Evolutionary conservation across 1,140 invertebrate species (phyloP).

Genomic region (Mamestra configurata): DNA sequence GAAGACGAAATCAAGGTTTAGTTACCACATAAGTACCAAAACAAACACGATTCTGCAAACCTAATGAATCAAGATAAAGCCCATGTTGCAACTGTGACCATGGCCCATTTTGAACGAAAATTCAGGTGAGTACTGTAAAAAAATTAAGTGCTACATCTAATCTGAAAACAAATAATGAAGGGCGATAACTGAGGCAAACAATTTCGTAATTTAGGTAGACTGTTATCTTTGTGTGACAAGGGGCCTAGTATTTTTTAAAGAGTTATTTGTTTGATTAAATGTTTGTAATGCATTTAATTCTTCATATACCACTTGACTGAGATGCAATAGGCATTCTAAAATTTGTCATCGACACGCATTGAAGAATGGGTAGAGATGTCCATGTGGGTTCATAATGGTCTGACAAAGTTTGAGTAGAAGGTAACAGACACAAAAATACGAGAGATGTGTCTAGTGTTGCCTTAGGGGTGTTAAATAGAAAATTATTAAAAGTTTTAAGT

Average conservation of each 20-base stretch:
- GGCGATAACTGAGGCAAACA: constrained; percentile 78
- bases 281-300: constrained; percentile 10
- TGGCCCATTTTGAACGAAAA: constrained; percentile 68
- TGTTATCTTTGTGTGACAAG: constrained; percentile 24
- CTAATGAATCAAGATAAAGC: constrained; percentile 56
- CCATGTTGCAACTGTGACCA: constrained; percentile 63
- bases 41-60: constrained; percentile 12
- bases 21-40: background rate
- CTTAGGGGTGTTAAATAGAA: too few species aligned
- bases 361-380: too few species aligned
- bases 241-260: constrained; percentile 21
- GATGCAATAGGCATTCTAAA: too few species aligned
- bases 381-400: too few species aligned
- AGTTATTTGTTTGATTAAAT: constrained; percentile 3
- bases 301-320: too few species aligned
- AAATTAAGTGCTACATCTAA: constrained; percentile 75
- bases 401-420: too few species aligned
- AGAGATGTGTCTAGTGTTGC: too few species aligned
- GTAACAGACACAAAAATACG: too few species aligned
- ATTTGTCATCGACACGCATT: too few species aligned
- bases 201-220: constrained; percentile 49
- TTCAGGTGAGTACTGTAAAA: constrained; percentile 66
- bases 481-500: too few species aligned
- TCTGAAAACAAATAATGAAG: constrained; percentile 78
- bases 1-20: background rate